These are phyloP conservation scores for Callimorpha dominula DNA, from an alignment of 2,888 invertebrate species.

Conservation along the genomic window DNA sequence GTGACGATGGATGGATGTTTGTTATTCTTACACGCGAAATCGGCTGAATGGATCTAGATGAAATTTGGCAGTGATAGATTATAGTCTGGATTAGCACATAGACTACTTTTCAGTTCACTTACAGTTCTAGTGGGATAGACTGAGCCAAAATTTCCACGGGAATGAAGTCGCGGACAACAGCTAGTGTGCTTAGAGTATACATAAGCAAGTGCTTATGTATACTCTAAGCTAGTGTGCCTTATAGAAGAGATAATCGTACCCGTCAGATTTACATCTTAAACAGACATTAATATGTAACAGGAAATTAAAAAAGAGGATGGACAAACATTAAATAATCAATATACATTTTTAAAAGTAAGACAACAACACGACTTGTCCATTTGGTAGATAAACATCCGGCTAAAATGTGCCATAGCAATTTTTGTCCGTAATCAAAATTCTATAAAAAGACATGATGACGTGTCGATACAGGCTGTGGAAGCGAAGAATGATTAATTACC, in stretches of 20 bases:
- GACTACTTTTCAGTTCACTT: no score
- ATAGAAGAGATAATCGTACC: slow-evolving; percentile 1
- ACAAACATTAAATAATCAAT: slow-evolving; percentile 23
- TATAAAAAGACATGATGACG: slow-evolving; percentile 44
- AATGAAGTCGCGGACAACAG: no score
- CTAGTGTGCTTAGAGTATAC: no score
- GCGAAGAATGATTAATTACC: neutral
- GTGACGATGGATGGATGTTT: no score
- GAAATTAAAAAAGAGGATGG: slow-evolving; percentile 11
- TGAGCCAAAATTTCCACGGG: no score
- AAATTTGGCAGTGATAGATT: no score
- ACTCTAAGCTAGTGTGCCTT: no score
- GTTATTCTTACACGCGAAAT: no score
- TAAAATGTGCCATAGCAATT: slow-evolving; percentile 57
- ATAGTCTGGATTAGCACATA: no score
- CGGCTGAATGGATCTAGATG: no score
- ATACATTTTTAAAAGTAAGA: slow-evolving; percentile 39
- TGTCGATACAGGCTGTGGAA: neutral
- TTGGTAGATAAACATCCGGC: slow-evolving; percentile 61
- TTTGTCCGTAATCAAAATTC: slow-evolving; percentile 65
- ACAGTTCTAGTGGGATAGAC: no score
- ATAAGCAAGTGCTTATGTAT: no score
- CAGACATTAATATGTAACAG: slow-evolving; percentile 7
- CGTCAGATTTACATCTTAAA: slow-evolving; percentile 8
- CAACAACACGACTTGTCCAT: slow-evolving; percentile 56